A percentile compares a stretch with the other conserved stretches of the same genome.
phyloP scores from a whole-genome alignment of 2,113 vertebrate species.

The Mystacornis crossleyi region DNA sequence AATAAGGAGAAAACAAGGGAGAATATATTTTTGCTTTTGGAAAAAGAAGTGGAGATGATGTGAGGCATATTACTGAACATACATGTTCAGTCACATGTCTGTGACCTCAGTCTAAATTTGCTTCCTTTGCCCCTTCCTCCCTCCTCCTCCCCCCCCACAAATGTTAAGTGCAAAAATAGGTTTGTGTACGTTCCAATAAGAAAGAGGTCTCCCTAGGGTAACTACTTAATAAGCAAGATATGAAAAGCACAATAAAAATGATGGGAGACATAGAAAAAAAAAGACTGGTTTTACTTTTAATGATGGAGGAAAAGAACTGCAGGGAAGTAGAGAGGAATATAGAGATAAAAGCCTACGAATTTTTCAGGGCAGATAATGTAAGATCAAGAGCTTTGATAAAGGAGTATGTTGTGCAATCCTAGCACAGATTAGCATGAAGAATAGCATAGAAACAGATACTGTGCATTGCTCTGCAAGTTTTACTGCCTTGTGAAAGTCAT shows the following conservation, averaged over 20 bases:
- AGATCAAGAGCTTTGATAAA: background rate
- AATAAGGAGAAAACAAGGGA: background rate
- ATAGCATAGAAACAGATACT: background rate
- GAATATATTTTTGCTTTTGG: background rate
- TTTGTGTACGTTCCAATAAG: background rate
- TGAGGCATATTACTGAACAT: background rate
- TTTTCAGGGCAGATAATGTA: background rate
- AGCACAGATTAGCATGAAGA: constrained; percentile 19
- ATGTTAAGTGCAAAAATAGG: background rate
- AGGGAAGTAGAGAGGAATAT: background rate
- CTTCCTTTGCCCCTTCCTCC: background rate
- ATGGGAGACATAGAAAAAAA: background rate
- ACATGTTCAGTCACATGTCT: background rate
- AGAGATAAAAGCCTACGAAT: background rate
- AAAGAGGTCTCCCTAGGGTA: background rate
- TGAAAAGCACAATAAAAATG: constrained; percentile 8
- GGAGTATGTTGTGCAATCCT: background rate
- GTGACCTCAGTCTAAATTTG: background rate
- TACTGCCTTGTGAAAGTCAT: constrained; percentile 1
- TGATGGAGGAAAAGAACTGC: background rate
- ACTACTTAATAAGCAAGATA: constrained; percentile 46
- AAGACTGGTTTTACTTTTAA: background rate
- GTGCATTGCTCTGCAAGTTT: background rate
- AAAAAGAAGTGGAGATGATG: background rate
- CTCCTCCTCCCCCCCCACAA: background rate